Evolutionary conservation across 2,888 invertebrate genomes (phyloP).

Genomic region (Eristalis tenax): DNA sequence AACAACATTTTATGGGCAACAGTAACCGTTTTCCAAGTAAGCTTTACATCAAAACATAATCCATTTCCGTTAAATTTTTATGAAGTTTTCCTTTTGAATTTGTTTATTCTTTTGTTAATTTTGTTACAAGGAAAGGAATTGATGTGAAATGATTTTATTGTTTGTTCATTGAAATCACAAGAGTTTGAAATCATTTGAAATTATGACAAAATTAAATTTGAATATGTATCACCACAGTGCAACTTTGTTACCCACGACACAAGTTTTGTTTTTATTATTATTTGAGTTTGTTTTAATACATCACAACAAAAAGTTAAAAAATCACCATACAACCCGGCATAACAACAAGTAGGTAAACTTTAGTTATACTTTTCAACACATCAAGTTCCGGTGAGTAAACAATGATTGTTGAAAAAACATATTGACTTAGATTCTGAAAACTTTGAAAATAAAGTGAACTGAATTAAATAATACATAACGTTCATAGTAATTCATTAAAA

Average conservation of each 20-base stretch:
- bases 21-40: slow-evolving; percentile 98
- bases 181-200: neutral
- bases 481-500: too few species aligned
- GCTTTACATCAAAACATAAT: slow-evolving; percentile 76
- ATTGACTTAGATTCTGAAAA: too few species aligned
- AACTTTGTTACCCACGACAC: neutral
- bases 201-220: neutral
- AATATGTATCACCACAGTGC: neutral
- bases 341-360: slow-evolving; percentile 55
- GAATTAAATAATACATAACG: too few species aligned
- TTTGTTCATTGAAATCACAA: slow-evolving; percentile 10
- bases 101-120: slow-evolving; percentile 34
- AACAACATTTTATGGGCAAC: slow-evolving; percentile 99
- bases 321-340: slow-evolving; percentile 11
- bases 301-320: slow-evolving; percentile 14
- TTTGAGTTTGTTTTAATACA: neutral
- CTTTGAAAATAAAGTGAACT: too few species aligned
- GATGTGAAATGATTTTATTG: neutral
- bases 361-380: slow-evolving; percentile 48
- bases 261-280: neutral
- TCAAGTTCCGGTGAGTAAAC: slow-evolving; percentile 31
- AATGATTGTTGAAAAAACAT: neutral
- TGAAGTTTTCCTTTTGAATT: slow-evolving; percentile 21
- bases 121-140: slow-evolving; percentile 1
- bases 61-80: slow-evolving; percentile 12